These are phyloP conservation scores for Chaenogobius annularis DNA, from an alignment of 2,113 vertebrate species.

Conservation along the genomic window DNA sequence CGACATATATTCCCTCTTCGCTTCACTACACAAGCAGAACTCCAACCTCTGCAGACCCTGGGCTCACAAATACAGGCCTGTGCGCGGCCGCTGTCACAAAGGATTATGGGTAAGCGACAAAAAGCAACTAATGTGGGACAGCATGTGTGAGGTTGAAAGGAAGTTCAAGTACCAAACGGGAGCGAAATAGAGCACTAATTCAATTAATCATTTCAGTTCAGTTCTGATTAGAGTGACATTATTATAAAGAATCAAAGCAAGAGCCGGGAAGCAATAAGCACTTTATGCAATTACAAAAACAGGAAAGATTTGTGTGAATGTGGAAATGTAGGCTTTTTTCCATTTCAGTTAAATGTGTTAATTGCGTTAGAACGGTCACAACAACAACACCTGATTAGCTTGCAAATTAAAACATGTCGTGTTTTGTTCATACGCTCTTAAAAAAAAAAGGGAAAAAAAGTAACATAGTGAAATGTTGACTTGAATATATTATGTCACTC, in stretches of 20 bases:
- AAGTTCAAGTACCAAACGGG: slow-evolving; percentile 31
- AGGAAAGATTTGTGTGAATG: neutral
- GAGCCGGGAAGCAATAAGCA: neutral
- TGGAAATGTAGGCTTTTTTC: neutral
- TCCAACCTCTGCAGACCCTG: slow-evolving; percentile 13
- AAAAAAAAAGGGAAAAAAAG: too few species aligned
- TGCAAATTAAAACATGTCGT: neutral
- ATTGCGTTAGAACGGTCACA: neutral
- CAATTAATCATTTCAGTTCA: slow-evolving; percentile 2
- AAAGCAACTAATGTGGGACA: slow-evolving; percentile 18
- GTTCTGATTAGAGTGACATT: neutral
- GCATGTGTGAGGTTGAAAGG: slow-evolving; percentile 21
- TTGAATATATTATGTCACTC: too few species aligned
- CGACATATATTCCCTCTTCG: too few species aligned
- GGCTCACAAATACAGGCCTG: slow-evolving; percentile 18
- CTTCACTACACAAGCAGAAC: neutral
- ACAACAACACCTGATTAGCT: neutral
- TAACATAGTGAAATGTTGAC: too few species aligned
- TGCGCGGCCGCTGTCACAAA: slow-evolving; percentile 34
- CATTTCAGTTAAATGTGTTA: neutral
- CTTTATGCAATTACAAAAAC: neutral
- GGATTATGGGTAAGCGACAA: slow-evolving; percentile 18
- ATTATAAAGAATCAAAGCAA: neutral
- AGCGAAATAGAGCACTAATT: slow-evolving; percentile 3
- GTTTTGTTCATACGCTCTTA: neutral